phyloP scores from a whole-genome alignment of 53 echinoderm and acorn worm genomes.

The Henricia sp. region DNA sequence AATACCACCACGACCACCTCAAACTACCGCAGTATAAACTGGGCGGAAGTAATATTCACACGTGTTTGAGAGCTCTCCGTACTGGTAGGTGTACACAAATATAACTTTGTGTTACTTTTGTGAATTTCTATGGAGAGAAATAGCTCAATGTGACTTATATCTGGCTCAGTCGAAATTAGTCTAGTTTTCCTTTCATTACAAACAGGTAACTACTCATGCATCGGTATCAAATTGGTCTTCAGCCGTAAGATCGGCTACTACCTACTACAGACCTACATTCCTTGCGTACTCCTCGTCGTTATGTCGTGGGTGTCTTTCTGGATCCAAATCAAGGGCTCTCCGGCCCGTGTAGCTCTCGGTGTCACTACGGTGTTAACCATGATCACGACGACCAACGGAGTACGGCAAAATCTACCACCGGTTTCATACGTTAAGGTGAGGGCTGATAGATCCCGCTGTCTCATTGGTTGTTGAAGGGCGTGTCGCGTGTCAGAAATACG shows the following conservation, averaged over 20 bases:
- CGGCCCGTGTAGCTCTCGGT: constrained; percentile 87
- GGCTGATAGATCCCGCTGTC: not conserved
- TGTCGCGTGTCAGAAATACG: too few species aligned
- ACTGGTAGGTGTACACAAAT: constrained; percentile 76
- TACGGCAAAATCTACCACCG: constrained; percentile 77
- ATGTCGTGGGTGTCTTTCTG: constrained; percentile 94
- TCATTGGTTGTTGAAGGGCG: too few species aligned
- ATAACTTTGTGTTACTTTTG: too few species aligned
- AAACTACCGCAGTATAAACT: constrained; percentile 81
- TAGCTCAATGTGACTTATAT: too few species aligned
- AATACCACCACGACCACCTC: constrained; percentile 69
- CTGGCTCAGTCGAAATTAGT: too few species aligned
- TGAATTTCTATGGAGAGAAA: too few species aligned
- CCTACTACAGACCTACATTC: constrained; percentile 88
- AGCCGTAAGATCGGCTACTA: constrained; percentile 81
- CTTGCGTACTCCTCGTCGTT: constrained; percentile 80
- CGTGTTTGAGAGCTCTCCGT: constrained; percentile 61
- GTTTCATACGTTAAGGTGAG: constrained; percentile 89
- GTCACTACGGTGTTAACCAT: constrained; percentile 90
- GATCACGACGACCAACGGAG: constrained; percentile 90
- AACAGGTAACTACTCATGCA: constrained; percentile 80
- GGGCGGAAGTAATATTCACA: constrained; percentile 61
- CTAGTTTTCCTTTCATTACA: too few species aligned
- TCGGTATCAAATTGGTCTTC: constrained; percentile 73
- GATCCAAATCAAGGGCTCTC: constrained; percentile 84